Evolutionary conservation across 2,113 vertebrate species (phyloP).

Genomic region (Oryctolagus cuniculus): mOryCun1.1 NC_091447.1:36628001-36628500

Average conservation of each 20-base stretch:
- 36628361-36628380: conserved; percentile 8
- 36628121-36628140: not conserved
- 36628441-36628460: too few species aligned
- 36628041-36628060: not conserved
- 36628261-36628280: not conserved
- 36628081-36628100: not conserved
- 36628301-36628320: not conserved
- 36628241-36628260: not conserved
- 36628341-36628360: too few species aligned
- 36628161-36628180: not conserved
- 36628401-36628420: conserved; percentile 15
- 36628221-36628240: not conserved
- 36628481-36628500: too few species aligned
- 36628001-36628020: not conserved
- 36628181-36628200: not conserved
- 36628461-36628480: too few species aligned
- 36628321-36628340: not conserved
- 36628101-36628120: accelerated
- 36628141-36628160: not conserved
- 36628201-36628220: not conserved
- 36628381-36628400: conserved; percentile 42
- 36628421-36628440: not conserved
- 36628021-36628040: not conserved
- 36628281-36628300: not conserved
- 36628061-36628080: not conserved